These are phyloP conservation scores for Nephrocerus scutellatus DNA, from an alignment of 2,888 invertebrate genomes.

Conservation along the genomic window DNA sequence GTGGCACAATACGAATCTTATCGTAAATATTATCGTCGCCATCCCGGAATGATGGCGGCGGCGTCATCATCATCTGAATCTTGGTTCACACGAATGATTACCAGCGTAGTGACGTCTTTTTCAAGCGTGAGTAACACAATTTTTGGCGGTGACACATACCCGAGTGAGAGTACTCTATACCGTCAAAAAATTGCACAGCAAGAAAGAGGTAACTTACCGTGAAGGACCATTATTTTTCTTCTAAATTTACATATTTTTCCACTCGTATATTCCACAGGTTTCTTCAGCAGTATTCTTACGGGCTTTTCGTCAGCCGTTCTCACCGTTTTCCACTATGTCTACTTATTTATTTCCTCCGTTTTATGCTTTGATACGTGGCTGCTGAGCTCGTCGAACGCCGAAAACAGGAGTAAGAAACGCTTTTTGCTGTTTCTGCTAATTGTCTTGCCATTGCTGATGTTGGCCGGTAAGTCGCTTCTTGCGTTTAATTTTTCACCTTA, in stretches of 20 bases:
- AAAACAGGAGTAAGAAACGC: conserved; percentile 38
- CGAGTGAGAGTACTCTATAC: conserved; percentile 27
- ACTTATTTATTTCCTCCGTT: conserved; percentile 41
- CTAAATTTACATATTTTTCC: conserved; percentile 3
- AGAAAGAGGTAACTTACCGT: conserved; percentile 26
- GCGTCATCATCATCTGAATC: conserved; percentile 21
- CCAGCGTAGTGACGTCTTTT: conserved; percentile 31
- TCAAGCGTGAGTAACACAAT: conserved; percentile 30
- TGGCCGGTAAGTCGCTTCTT: conserved; percentile 52
- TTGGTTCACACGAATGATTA: conserved; percentile 36
- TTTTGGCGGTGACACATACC: conserved; percentile 19
- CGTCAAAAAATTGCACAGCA: conserved; percentile 26
- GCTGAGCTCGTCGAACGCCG: conserved; percentile 33
- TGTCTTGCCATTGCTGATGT: conserved; percentile 51
- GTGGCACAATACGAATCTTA: conserved; percentile 27
- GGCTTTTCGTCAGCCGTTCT: conserved; percentile 29
- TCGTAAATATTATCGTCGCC: conserved; percentile 20
- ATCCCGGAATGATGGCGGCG: conserved; percentile 14
- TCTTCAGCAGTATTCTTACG: conserved; percentile 28
- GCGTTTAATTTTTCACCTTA: too few relatives aligned
- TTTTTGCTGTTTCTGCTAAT: conserved; percentile 46
- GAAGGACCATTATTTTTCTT: not conserved
- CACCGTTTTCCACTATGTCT: conserved; percentile 32
- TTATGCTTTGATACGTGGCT: conserved; percentile 42
- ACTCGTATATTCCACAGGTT: conserved; percentile 22